Percentiles rank a stretch among this genome's conserved stretches.
phyloP scores from a whole-genome alignment of 2,113 vertebrate species.

The Chlorodrepanis virens region DNA sequence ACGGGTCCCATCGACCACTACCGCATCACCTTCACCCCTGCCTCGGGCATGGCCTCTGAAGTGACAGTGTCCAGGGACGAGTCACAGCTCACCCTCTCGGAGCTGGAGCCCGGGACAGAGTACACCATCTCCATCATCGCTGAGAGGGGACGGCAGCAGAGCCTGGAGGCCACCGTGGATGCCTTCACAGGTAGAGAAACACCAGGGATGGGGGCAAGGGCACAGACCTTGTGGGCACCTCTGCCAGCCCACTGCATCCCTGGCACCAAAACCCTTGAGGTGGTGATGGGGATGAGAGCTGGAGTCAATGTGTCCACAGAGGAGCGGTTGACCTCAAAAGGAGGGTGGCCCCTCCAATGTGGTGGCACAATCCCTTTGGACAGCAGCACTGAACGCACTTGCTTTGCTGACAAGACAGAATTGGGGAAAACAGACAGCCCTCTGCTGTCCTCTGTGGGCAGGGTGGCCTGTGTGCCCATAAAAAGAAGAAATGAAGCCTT shows the following conservation, averaged over 20 bases:
- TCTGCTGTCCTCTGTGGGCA: background rate
- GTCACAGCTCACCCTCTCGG: slow-evolving; percentile 81
- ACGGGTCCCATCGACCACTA: slow-evolving; percentile 94
- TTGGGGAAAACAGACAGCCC: background rate
- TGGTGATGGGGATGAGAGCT: background rate
- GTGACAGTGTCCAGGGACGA: slow-evolving; percentile 82
- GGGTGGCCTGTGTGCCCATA: background rate
- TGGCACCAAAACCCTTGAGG: background rate
- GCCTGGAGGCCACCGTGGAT: slow-evolving; percentile 87
- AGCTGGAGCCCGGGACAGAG: slow-evolving; percentile 90
- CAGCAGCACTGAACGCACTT: background rate
- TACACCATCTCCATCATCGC: slow-evolving; percentile 93
- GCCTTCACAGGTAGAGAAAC: slow-evolving; percentile 89
- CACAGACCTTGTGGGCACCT: background rate
- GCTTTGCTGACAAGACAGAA: background rate
- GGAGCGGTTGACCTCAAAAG: background rate
- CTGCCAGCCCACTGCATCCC: accelerated
- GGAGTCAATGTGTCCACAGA: background rate
- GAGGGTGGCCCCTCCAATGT: background rate
- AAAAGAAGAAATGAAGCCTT: background rate
- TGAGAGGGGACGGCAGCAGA: slow-evolving; percentile 91
- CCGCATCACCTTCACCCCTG: slow-evolving; percentile 87
- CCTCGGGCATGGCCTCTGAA: slow-evolving; percentile 84
- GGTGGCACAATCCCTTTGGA: background rate
- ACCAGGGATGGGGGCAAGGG: background rate